Evolutionary conservation across 1,140 invertebrate genomes (phyloP), one percentile per base, ranked within the genome.

Genomic region (Berghia stephanieae): DNA sequence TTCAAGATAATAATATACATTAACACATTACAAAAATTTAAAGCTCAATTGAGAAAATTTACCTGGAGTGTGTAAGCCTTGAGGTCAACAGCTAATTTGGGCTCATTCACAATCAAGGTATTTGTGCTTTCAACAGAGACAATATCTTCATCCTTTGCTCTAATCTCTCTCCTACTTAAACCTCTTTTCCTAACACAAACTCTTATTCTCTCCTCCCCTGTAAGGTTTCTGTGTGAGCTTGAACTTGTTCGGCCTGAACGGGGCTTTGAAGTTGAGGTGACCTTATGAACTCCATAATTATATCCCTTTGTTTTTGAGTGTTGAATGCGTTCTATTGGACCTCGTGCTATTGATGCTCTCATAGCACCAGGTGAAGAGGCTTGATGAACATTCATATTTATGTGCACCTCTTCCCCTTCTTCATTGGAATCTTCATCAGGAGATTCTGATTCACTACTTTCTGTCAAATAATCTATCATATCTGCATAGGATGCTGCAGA

Each of bases 151-250:
- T 98, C 97, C n/a, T 79, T 81, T 66, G 57, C 73, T 44, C 83
- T 85, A 34, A 82, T 72, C 81, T 89, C 92, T 90, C 96, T 97
- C 84, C 95, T 96, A 87, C 97, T 98, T 40, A 99, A 89, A 34
- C 98, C 98, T 77, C 98, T 92, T 90, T 99, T 99, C 80, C 98
- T 90, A 3, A 99, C 97, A 90, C 98, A 99, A 3, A 99, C 98
- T 13, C 95, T 96, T 83, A 99, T 99, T 75, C 79, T 83, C 10
- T 86, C 86, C 31, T 86, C 83, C 10, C 70, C 80, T 38, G 63
- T 27, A 31, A 44, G 27, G 63, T 79, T 63, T 27, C 63, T 68
- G 3, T 55, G 63, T 0, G 72, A 57, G 38, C 72, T 80, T n/a
- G 70, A 55, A 31, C 70, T 79, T 34, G 78, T 31, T 57, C 52